Percentiles rank a stretch among this genome's conserved stretches.
Conservation (phyloP, 2,888 invertebrate species). For the Caenorhabditis sp. region DNA sequence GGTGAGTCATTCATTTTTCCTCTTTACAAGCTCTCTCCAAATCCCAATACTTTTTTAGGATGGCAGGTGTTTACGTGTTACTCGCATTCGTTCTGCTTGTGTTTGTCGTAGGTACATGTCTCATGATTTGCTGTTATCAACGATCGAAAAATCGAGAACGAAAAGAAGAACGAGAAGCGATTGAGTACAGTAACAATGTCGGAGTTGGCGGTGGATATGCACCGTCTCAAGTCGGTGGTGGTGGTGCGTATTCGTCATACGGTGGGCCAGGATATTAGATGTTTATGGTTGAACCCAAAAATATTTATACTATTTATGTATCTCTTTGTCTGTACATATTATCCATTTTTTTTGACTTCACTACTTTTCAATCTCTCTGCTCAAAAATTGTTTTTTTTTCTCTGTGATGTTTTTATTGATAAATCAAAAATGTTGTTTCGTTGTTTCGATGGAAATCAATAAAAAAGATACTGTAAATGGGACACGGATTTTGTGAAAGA, state of each 20-base stretch:
- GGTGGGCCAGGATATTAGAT: slow-evolving; percentile 38
- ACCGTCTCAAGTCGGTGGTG: slow-evolving; percentile 46
- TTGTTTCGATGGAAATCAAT: too few relatives aligned
- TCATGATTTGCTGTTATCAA: slow-evolving; percentile 66
- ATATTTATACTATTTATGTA: too few relatives aligned
- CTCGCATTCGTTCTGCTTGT: slow-evolving; percentile 67
- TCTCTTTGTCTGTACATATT: too few relatives aligned
- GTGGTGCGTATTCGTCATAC: slow-evolving; percentile 40
- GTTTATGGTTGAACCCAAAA: background rate
- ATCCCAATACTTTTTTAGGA: slow-evolving; percentile 52
- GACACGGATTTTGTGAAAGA: too few relatives aligned
- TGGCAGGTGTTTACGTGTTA: slow-evolving; percentile 68
- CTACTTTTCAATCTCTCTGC: slow-evolving; percentile 4
- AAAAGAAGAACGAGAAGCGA: slow-evolving; percentile 60
- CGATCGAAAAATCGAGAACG: slow-evolving; percentile 61
- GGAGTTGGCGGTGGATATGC: slow-evolving; percentile 49
- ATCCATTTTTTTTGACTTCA: slow-evolving; percentile 6
- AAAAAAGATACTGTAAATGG: too few relatives aligned
- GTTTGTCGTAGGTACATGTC: slow-evolving; percentile 62
- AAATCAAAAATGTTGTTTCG: too few relatives aligned
- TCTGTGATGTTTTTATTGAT: too few relatives aligned
- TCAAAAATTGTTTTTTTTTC: too few relatives aligned
- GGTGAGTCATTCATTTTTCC: slow-evolving; percentile 49
- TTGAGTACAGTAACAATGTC: slow-evolving; percentile 43
- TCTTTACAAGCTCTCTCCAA: background rate